phyloP scores from a whole-genome alignment of 2,797 vertebrate species.

The Phylloscopus collybita region DNA sequence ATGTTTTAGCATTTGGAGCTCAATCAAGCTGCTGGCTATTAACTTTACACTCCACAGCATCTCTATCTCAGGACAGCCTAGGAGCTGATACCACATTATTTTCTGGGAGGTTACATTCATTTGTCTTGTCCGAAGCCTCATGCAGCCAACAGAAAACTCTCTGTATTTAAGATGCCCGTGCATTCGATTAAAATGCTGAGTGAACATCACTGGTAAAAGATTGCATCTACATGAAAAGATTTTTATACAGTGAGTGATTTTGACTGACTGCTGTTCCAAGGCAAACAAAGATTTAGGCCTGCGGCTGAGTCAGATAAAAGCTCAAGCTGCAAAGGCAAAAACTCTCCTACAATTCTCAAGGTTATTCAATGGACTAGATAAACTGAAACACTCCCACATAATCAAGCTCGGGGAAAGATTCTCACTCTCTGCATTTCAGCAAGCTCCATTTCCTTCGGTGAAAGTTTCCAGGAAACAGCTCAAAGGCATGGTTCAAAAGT shows the following conservation, averaged over 20 bases:
- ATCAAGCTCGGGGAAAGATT: background rate
- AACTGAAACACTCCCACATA: background rate
- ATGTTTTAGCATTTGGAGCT: constrained; percentile 33
- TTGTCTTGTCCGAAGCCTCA: constrained; percentile 26
- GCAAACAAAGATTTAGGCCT: constrained; percentile 39
- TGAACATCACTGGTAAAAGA: background rate
- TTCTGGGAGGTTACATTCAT: background rate
- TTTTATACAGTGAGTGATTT: constrained; percentile 38
- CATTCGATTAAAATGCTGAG: constrained; percentile 24
- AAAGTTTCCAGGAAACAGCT: background rate
- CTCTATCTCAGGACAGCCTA: constrained; percentile 3
- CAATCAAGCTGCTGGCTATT: constrained; percentile 40
- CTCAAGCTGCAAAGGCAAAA: constrained; percentile 11
- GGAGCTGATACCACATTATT: background rate
- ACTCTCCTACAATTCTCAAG: constrained; percentile 5
- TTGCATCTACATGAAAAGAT: constrained; percentile 15
- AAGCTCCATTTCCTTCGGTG: background rate
- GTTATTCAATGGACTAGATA: constrained; percentile 8
- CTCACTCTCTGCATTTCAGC: background rate
- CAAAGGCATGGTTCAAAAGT: background rate
- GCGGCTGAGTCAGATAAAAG: constrained; percentile 1
- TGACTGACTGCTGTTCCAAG: constrained; percentile 47
- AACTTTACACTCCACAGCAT: constrained; percentile 19
- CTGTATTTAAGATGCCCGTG: background rate
- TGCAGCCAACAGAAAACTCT: background rate